Conservation (phyloP, 2,888 invertebrate species). For the Phyto melanocephala region DNA sequence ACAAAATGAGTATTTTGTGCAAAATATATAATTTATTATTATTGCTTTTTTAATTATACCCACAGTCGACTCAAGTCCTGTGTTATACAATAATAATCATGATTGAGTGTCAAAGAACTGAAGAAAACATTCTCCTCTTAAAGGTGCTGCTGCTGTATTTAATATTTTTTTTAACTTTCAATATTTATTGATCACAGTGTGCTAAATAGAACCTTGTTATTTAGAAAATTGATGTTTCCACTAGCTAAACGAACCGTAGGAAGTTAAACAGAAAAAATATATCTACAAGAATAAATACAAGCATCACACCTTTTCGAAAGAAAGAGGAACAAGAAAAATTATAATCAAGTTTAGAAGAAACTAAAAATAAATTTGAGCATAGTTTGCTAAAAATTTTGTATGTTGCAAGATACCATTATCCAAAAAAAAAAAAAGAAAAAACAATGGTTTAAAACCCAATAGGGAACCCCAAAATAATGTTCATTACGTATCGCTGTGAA, state of each 20-base stretch:
- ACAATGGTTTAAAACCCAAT: conserved; percentile 17
- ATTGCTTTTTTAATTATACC: conserved; percentile 45
- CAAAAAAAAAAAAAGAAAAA: neutral
- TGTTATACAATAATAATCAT: conserved; percentile 18
- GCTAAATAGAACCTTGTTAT: conserved; percentile 67
- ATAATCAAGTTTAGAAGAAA: conserved; percentile 56
- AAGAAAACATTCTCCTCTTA: conserved; percentile 20
- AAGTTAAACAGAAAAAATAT: conserved; percentile 39
- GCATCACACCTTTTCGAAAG: conserved; percentile 61
- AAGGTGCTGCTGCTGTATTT: conserved; percentile 5
- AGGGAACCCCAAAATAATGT: conserved; percentile 28
- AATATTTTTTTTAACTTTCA: neutral
- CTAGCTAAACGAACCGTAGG: conserved; percentile 62
- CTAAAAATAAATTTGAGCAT: conserved; percentile 48
- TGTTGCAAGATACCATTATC: conserved; percentile 20
- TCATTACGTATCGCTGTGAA: neutral
- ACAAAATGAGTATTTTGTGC: neutral
- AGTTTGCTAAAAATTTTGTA: conserved; percentile 17
- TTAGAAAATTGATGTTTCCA: conserved; percentile 67
- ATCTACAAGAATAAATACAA: conserved; percentile 52
- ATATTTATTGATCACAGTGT: conserved; percentile 40
- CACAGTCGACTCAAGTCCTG: neutral
- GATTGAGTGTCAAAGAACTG: conserved; percentile 47
- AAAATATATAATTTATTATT: conserved; percentile 51
- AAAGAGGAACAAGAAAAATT: neutral